Base-by-base conservation (phyloP, 2,888 invertebrate genomes). In the Caenorhabditis auriculariae region DNA sequence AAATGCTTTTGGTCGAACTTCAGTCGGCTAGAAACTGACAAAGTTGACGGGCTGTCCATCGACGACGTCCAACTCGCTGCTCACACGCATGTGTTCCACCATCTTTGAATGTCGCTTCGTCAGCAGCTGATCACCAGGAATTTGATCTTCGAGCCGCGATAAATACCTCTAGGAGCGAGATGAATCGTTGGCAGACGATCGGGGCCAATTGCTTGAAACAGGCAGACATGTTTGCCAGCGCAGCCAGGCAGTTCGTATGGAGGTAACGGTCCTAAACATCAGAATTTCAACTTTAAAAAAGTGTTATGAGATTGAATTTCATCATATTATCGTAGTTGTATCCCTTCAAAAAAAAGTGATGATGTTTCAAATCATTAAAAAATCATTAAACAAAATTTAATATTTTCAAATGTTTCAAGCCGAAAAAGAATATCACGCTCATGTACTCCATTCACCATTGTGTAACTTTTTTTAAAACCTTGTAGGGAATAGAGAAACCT, bases 211-310 rank as follows among this genome's bases (percentile, higher is more conserved):
- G 88, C 76, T 91, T 87, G 83, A 96, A 96, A 84, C 88, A 84
- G 78, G 88, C 89, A 35, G 95, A 95, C 96, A 98, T 96, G 79
- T 98, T 98, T 17, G 98, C 96, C 72, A 98, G 86, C 5, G 96
- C 95, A 2, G 98, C 98, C 66, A 98, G 85, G 82, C 96, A 96
- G 84, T 98, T 98, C 3, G 95, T 96, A 83, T 98, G 98, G 19
- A 98, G 86, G 83, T 98, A 98, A 21, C 82, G 74, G 41, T 81
- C 81, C 81, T 81, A 53, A 43, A 76, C 54, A n/a, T n/a, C 24
- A 42, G 2, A 42, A 35, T 46, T 3, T 17, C 12, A 23, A 21
- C n/a, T 12, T 44, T 12, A 23, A 7, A 3, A 23, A 17, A 52
- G 46, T 52, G n/a, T 28, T 37, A n/a, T n/a, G 23, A 54, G n/a